Base-by-base conservation (phyloP, 1,140 invertebrate species). In the Thereuonema tuberculata region DNA sequence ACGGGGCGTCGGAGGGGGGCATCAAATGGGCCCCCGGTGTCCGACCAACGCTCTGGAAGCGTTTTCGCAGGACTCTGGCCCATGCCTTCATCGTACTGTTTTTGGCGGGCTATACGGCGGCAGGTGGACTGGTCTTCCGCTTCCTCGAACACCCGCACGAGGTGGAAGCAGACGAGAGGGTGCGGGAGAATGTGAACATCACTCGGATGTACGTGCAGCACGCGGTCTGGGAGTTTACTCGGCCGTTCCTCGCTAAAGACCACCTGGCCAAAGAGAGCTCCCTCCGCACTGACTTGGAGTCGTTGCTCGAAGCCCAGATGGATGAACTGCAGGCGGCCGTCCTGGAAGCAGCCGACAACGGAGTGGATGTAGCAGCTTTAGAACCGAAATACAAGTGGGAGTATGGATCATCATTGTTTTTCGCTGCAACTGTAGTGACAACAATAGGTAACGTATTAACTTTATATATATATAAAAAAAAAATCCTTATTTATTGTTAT, bases 391-490 rank as follows among this genome's bases (percentile, higher is more conserved):
- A 2, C n/a, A 17, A 56, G 14, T 79, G 78, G 78, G 75, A 71
- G 14, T 79, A 75, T 64, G 70, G 74, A 9, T 74, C 76, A 25
- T 75, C 78, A 20, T 67, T 79, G 3, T 71, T 80, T 21, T 80
- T 78, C 64, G 74, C 76, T 24, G 73, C 79, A 21, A 80, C 78
- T 2, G 76, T 80, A 20, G 75, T 79, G 50, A 80, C 77, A 12
- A 78, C 78, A n/a, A 79, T 78, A 60, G 78, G 77, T 76, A 62
- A 65, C n/a, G n/a, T n/a, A n/a, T n/a, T n/a, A n/a, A n/a, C n/a
- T n/a, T n/a, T n/a, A n/a, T n/a, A n/a, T n/a, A n/a, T n/a, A n/a
- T n/a, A n/a, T n/a, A n/a, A n/a, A n/a, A n/a, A n/a, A n/a, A n/a
- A n/a, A n/a, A n/a, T n/a, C n/a, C n/a, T n/a, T n/a, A n/a, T n/a